Evolutionary conservation across 2,113 vertebrate species (phyloP).

Genomic region (Sardina pilchardus): DNA sequence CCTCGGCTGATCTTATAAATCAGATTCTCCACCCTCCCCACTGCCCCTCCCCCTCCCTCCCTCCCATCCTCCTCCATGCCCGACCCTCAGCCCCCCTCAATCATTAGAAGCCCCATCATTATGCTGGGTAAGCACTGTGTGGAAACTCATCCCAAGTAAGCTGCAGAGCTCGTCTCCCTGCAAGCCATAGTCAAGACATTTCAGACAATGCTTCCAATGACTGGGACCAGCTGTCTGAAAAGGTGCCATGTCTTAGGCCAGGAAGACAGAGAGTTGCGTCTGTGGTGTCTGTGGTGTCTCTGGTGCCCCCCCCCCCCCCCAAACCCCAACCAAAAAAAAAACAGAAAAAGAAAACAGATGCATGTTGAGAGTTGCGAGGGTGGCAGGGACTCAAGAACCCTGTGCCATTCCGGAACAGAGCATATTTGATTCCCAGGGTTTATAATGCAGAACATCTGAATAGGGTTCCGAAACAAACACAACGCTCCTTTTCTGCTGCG

Average conservation of each 20-base stretch:
- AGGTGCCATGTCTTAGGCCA: not conserved
- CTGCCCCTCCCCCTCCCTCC: not conserved
- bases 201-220: not conserved
- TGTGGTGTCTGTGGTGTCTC: not conserved
- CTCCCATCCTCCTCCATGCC: not conserved
- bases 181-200: not conserved
- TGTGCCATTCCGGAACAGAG: slow-evolving; percentile 17
- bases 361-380: not conserved
- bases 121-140: not conserved
- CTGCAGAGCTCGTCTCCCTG: not conserved
- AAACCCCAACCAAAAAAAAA: too few species aligned
- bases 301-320: not conserved
- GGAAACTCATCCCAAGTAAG: not conserved
- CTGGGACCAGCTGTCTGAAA: not conserved
- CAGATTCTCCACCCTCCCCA: slow-evolving; percentile 6
- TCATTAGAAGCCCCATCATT: not conserved
- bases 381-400: not conserved
- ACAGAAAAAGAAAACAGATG: not conserved
- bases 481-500: slow-evolving; percentile 59
- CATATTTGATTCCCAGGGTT: slow-evolving; percentile 21
- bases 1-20: slow-evolving; percentile 25
- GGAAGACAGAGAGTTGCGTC: not conserved
- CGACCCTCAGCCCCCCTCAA: not conserved
- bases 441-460: slow-evolving; percentile 65
- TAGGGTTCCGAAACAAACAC: slow-evolving; percentile 56